These are phyloP conservation scores for Leptonema lineaticorne DNA, from an alignment of 1,140 invertebrate genomes.

Conservation along the genomic window DNA sequence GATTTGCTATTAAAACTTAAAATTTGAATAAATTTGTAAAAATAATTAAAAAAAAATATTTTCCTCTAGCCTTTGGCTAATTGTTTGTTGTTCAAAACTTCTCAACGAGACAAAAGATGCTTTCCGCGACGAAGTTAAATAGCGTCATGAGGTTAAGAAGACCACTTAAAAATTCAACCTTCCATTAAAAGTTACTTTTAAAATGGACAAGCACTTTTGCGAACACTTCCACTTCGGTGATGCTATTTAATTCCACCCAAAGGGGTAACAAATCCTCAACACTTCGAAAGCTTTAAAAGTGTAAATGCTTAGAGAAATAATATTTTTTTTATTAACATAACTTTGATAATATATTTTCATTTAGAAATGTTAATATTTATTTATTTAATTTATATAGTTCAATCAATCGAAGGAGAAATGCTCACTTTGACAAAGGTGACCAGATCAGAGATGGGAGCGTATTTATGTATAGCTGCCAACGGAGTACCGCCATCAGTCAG, in stretches of 20 bases:
- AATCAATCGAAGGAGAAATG: conserved; percentile 71
- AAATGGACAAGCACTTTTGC: conserved; percentile 35
- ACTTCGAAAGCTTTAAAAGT: conserved; percentile 15
- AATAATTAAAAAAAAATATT: no score
- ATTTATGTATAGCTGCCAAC: conserved; percentile 78
- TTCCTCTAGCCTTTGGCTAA: background rate
- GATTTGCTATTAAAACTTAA: no score
- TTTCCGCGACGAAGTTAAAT: background rate
- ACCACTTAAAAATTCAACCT: conserved; percentile 37
- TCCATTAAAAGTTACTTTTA: conserved; percentile 39
- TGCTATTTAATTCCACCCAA: conserved; percentile 27
- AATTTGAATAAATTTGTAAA: no score
- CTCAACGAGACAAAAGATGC: conserved; percentile 27
- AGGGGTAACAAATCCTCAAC: conserved; percentile 1
- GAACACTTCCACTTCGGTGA: conserved; percentile 10
- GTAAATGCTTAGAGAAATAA: background rate
- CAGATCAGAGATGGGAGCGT: conserved; percentile 82
- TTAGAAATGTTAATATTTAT: background rate
- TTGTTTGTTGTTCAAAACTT: conserved; percentile 20
- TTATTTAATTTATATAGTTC: conserved; percentile 54
- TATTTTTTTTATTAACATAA: background rate
- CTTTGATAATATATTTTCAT: background rate
- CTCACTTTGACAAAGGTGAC: conserved; percentile 77
- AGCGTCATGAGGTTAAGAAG: conserved; percentile 26
- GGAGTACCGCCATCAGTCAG: conserved; percentile 78